Base-by-base conservation (phyloP, 2,797 vertebrate genomes). In the Diplodus puntazzo region DNA sequence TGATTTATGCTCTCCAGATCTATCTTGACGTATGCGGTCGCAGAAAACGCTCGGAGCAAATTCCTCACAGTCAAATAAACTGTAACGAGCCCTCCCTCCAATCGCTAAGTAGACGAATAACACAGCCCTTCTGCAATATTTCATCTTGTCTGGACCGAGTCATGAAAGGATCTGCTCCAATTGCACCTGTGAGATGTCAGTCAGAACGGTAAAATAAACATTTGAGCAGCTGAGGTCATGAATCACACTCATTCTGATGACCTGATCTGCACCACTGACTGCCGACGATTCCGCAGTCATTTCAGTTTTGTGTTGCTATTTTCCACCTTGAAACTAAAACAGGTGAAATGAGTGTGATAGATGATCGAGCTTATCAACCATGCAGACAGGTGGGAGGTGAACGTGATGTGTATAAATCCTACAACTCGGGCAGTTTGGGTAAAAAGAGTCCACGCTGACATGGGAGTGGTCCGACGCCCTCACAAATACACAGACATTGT, bases 31-130 rank as follows among this genome's bases (percentile, higher is more conserved):
- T 57, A 49, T 60, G 58, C 79, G 77, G 53, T 81, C 79, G 34
- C 66, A 79, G 34, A 5, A 69, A 72, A 71, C 0, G 72, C 90
- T 85, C 17, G 20, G 16, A 79, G 93, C 87, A 77, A 91, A 93
- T 94, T 94, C 90, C 78, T 87, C 11, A 14, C 45, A 83, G 81
- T 91, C 80, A 87, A 74, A 87, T 87, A 78, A 87, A 87, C 70
- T 83, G 69, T 70, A 89, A 80, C 61, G 65, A 81, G 60, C 82
- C 60, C 63, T 80, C 27, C 53, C 46, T 86, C 60, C 55, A 69
- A 89, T 82, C 78, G 62, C 78, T 81, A 81, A 87, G 77, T 75
- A 70, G 54, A 75, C 64, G 6, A 84, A 85, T 81, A 88, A 85
- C 58, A 84, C 5, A 2, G 14, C 20, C 11, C 57, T 80, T 84